Evolutionary conservation across 2,888 invertebrate genomes (phyloP), one percentile per base, ranked within the genome.

Genomic region (Buathra laborator): DNA sequence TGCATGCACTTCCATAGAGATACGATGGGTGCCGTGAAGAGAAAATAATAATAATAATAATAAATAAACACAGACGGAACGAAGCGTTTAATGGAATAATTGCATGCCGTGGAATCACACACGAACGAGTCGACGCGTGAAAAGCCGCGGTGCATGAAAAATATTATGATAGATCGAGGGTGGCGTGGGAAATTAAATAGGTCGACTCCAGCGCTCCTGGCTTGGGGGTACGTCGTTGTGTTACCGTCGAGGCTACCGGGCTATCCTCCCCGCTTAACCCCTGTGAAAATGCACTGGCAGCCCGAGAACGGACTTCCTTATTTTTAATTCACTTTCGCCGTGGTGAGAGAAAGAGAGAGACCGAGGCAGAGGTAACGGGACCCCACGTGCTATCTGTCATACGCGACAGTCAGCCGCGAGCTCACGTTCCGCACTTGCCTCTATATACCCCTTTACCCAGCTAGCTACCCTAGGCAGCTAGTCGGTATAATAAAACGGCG

Each of bases 1-100:
- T 48, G 48, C 12, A 10, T 48, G 14, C 48, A 48, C 37, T 37
- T 37, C 37, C 37, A n/a, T 48, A 12, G 32, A 14, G 62, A 24
- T 32, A 6, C 29, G 14, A 14, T n/a, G 9, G 10, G 56, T 12
- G 24, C 56, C 53, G 10, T 53, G 12, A 5, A 12, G 12, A 59
- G 5, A 59, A 59, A 29, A 24, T 9, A 56, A 9, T 56, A 2
- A 56, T 51, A 24, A 24, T 43, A 46, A 68, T 29, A 32, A 74
- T 32, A 75, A 32, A 51, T 74, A 53, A 68, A 62, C 29, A 48
- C 12, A 56, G 43, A 24, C 19, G 29, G 16, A 44, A 71, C 62
- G 77, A 67, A 78, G 70, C 80, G 70, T 75, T 86, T 86, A 85
- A 86, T 82, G 81, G 79, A 86, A 88, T 88, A 86, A 83, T 84